A percentile compares a stretch with the other conserved stretches of the same genome.
Evolutionary conservation across 2,113 vertebrate genomes (phyloP).

Genomic region (Genyomyrus donnyi): DNA sequence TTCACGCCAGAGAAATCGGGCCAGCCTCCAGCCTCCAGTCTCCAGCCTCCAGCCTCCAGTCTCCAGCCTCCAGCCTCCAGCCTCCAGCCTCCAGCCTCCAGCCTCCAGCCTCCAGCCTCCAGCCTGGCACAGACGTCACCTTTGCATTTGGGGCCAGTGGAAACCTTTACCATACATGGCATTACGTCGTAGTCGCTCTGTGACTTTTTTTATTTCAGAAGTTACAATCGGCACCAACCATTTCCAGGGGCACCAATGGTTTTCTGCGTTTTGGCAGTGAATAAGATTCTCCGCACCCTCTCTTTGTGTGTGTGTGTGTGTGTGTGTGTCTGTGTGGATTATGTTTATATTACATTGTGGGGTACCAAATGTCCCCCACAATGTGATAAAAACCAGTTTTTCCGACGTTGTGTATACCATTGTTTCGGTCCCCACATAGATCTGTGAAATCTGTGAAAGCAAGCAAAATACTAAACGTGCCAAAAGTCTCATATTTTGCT

Average conservation of each 20-base stretch:
- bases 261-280: not conserved
- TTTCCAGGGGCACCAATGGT: not conserved
- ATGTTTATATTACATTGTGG: too few species aligned
- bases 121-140: not conserved
- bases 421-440: too few species aligned
- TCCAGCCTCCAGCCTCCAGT: too few species aligned
- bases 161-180: constrained; percentile 10
- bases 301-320: not conserved
- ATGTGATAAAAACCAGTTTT: too few species aligned
- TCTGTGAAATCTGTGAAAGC: too few species aligned
- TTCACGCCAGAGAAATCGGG: not conserved
- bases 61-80: too few species aligned
- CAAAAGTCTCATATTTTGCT: too few species aligned
- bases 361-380: too few species aligned
- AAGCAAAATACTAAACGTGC: too few species aligned
- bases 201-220: not conserved
- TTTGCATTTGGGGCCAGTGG: not conserved
- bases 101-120: too few species aligned
- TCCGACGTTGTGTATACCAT: too few species aligned
- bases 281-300: not conserved
- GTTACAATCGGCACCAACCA: not conserved
- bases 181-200: not conserved
- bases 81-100: too few species aligned
- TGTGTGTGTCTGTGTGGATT: not conserved
- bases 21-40: not conserved